These are phyloP conservation scores for Lepeophtheirus salmonis DNA, from an alignment of 1,140 invertebrate species.

Conservation along the genomic window DNA sequence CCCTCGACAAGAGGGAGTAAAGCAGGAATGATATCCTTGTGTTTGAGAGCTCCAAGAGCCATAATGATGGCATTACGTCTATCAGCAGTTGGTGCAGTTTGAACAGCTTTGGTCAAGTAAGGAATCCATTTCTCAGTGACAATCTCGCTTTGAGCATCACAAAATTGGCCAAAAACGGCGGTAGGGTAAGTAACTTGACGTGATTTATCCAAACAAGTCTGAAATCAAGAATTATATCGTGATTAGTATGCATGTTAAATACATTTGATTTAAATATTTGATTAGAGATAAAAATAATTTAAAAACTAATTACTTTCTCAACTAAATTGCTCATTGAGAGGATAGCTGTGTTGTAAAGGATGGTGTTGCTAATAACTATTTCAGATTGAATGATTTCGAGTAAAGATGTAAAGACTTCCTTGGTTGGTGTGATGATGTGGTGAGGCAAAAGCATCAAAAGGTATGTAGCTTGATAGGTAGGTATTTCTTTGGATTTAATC, in stretches of 20 bases:
- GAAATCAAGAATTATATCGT: not conserved
- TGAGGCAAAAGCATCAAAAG: slow-evolving; percentile 2
- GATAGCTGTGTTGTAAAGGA: slow-evolving; percentile 1
- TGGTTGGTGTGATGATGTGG: slow-evolving; percentile 13
- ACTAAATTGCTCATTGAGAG: slow-evolving; percentile 2
- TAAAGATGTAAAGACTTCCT: slow-evolving; percentile 1
- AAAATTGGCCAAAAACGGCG: slow-evolving; percentile 15
- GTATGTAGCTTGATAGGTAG: not conserved
- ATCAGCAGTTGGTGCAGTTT: not conserved
- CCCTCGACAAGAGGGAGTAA: slow-evolving; percentile 16
- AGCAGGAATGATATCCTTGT: slow-evolving; percentile 4
- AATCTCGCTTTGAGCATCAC: not conserved
- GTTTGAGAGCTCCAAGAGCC: slow-evolving; percentile 12
- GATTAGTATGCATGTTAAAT: not conserved
- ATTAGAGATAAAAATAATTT: no score
- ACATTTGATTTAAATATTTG: not conserved
- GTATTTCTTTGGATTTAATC: slow-evolving; percentile 3
- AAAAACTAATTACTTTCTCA: slow-evolving; percentile 6
- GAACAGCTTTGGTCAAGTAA: slow-evolving; percentile 5
- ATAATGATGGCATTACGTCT: slow-evolving; percentile 1
- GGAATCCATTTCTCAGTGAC: slow-evolving; percentile 14
- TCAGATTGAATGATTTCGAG: slow-evolving; percentile 9
- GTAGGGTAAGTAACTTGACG: slow-evolving; percentile 7
- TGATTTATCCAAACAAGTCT: slow-evolving; percentile 7
- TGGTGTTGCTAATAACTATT: not conserved